These are phyloP conservation scores for Calcarius lapponicus DNA, from an alignment of 2,797 vertebrate species.

Conservation along the genomic window DNA sequence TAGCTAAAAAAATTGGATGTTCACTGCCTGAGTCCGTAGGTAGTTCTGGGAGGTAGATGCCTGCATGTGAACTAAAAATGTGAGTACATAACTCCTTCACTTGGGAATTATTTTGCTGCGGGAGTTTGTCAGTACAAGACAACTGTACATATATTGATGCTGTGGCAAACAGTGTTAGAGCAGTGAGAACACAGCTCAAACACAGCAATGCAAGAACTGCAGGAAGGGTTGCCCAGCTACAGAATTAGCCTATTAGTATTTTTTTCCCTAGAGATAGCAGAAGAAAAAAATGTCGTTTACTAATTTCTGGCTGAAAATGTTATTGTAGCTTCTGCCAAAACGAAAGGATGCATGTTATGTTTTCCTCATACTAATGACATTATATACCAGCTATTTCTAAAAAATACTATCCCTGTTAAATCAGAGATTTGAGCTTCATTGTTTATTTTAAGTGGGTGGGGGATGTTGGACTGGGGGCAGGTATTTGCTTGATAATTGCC, in stretches of 20 bases:
- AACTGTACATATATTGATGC: not conserved
- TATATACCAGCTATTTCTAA: not conserved
- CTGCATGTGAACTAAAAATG: not conserved
- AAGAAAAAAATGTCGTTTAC: not conserved
- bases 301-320: not conserved
- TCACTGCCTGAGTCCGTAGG: not conserved
- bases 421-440: conserved; percentile 12
- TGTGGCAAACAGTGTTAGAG: not conserved
- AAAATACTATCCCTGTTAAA: conserved; percentile 11
- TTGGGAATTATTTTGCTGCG: not conserved
- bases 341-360: not conserved
- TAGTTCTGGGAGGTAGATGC: not conserved
- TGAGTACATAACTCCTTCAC: not conserved
- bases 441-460: not conserved
- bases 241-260: not conserved
- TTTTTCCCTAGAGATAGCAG: not conserved
- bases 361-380: conserved; percentile 23
- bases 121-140: not conserved
- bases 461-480: not conserved
- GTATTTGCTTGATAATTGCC: conserved; percentile 15
- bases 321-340: not conserved
- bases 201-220: not conserved
- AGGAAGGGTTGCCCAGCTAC: not conserved
- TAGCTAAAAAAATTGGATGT: not conserved
- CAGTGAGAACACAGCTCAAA: not conserved